Base-by-base conservation (phyloP, 23 tunicate genomes). In the Phallusia fumigata region DNA sequence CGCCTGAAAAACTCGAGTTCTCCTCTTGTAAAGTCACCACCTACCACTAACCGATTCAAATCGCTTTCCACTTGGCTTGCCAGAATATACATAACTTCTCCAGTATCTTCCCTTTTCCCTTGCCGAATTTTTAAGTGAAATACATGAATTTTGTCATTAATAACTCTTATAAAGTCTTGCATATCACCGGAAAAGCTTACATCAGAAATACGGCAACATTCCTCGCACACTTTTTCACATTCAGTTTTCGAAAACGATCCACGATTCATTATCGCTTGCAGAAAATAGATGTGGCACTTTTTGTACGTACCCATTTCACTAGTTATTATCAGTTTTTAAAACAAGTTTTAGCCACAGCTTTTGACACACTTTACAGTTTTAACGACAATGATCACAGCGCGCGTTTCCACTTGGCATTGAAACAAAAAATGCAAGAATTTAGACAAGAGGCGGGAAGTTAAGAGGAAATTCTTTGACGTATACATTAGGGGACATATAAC, bases 241-340 rank as follows among this genome's bases (percentile, higher is more conserved):
- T 91, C 91, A 0, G 22, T 52, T 18, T 91, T 13, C 34, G 58
- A 79, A 5, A 88, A 15, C 0, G 80, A 58, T 34, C 89, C 89
- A 26, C 52, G 52, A 64, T 87, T 82, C 91, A 92, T 87, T 36
- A 92, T 87, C 22, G 89, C 79, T 92, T 92, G 97, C 19, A 92
- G 36, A 69, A 92, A 87, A 65, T 84, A 87, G 30, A 65, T 87
- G 75, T 92, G 91, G 16, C 74, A 36, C 21, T 84, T 79, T 36
- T 73, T 83, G 85, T 92, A 87, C 28, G 69, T 58, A 58, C 69
- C 69, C 69, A 58, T 58, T 22, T 13, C 28, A 51, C 15, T 18
- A 15, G 58, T n/a, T n/a, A n/a, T n/a, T n/a, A n/a, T n/a, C n/a
- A n/a, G 5, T 40, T 40, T 40, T 40, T 40, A 3, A 40, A 10